These are phyloP conservation scores for Sepiola atlantica DNA, from an alignment of 2,888 invertebrate species.

Conservation along the genomic window DNA sequence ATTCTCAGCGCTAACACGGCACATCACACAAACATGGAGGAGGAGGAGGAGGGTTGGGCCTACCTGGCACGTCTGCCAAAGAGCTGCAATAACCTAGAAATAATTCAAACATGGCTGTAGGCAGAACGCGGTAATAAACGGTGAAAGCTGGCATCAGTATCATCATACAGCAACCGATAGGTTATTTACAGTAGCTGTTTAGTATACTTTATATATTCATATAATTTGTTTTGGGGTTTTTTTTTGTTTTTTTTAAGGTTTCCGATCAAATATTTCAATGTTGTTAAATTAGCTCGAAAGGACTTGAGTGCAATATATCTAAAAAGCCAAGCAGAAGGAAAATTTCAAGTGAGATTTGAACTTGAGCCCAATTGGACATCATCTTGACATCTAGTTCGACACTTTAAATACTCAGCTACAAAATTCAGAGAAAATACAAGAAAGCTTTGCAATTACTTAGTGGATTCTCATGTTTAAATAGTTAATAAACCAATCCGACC, in stretches of 20 bases:
- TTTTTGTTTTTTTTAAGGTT: background rate
- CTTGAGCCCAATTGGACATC: background rate
- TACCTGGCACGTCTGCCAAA: conserved; percentile 45
- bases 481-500: background rate
- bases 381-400: background rate
- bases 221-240: background rate
- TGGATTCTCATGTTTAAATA: background rate
- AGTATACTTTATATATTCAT: background rate
- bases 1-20: conserved; percentile 44
- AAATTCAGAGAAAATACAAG: background rate
- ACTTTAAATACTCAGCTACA: conserved; percentile 32
- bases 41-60: conserved; percentile 33
- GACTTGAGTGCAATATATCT: background rate
- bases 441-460: background rate
- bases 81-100: conserved; percentile 44
- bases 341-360: conserved; percentile 32
- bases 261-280: background rate
- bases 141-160: background rate
- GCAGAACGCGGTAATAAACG: background rate
- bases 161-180: background rate
- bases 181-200: background rate
- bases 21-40: conserved; percentile 42
- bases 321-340: background rate
- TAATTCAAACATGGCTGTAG: conserved; percentile 42
- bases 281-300: background rate